These are phyloP conservation scores for Rotaria macrura DNA, from an alignment of 2,888 invertebrate species.

Conservation along the genomic window DNA sequence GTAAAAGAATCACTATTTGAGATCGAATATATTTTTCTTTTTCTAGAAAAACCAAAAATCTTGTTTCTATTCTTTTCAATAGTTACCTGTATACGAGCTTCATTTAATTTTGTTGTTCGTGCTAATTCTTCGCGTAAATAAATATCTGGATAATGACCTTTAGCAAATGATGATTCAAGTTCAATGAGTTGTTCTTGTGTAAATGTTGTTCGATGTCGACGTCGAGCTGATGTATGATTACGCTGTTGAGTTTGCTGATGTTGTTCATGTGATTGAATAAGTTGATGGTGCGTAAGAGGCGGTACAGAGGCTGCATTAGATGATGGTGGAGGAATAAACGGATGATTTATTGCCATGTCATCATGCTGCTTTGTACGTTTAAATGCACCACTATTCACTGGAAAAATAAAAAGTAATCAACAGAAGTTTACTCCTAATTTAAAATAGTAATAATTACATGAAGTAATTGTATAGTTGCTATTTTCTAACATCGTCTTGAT, in stretches of 20 bases:
- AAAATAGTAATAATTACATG: background rate
- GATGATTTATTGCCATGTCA: background rate
- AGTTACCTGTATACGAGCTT: conserved; percentile 95
- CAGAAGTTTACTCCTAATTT: background rate
- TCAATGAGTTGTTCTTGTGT: conserved; percentile 98
- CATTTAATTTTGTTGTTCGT: conserved; percentile 93
- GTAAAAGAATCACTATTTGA: background rate
- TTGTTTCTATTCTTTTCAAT: background rate
- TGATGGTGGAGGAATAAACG: background rate
- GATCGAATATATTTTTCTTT: background rate
- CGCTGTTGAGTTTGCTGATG: background rate
- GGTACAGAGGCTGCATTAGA: background rate
- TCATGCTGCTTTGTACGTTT: background rate
- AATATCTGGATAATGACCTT: conserved; percentile 98
- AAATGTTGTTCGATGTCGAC: conserved; percentile 93
- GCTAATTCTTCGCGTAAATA: conserved; percentile 98
- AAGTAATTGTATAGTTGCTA: background rate
- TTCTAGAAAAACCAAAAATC: background rate
- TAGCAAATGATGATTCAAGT: conserved; percentile 94
- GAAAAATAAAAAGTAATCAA: background rate
- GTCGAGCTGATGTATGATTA: conserved; percentile 65
- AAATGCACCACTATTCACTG: background rate
- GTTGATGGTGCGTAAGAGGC: background rate
- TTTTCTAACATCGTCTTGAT: background rate
- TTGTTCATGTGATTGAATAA: background rate